Percentiles rank a stretch among this genome's conserved stretches.
These are phyloP conservation scores for Benitochromis conjunctus DNA, from an alignment of 2,113 vertebrate genomes.

Conservation along the genomic window DNA sequence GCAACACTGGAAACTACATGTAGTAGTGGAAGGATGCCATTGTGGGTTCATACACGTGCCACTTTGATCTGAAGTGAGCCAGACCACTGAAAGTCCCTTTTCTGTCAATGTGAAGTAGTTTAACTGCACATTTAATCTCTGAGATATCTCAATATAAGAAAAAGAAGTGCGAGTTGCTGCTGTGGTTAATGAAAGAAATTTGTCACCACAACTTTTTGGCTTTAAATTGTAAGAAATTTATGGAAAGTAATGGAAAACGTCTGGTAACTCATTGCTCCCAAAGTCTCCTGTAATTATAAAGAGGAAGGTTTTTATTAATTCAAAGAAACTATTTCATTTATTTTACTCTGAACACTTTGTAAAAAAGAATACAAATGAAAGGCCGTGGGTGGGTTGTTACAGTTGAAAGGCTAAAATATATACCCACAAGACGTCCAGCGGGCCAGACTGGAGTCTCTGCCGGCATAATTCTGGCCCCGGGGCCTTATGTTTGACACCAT, in stretches of 20 bases:
- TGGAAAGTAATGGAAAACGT: not conserved
- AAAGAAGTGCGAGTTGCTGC: not conserved
- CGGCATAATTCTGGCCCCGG: not conserved
- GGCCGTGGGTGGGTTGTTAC: rapidly evolving
- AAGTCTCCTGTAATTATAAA: not conserved
- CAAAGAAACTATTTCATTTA: not conserved
- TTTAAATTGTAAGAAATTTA: not conserved
- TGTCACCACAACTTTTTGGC: not conserved
- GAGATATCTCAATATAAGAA: not conserved
- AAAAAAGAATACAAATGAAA: not conserved
- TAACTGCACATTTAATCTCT: not conserved
- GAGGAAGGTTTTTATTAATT: not conserved
- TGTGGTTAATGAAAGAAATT: not conserved
- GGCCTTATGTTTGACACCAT: rapidly evolving
- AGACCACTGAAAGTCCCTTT: not conserved
- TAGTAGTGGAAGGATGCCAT: not conserved
- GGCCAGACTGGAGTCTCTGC: not conserved
- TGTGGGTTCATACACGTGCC: rapidly evolving
- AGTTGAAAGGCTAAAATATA: not conserved
- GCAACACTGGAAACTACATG: not conserved
- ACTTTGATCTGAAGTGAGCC: not conserved
- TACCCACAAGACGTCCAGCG: not conserved
- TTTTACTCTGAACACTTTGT: not conserved
- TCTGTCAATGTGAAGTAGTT: not conserved
- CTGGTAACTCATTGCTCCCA: not conserved